These are phyloP conservation scores for Potamilus streckersoni DNA, from an alignment of 1,140 invertebrate genomes.

Conservation along the genomic window DNA sequence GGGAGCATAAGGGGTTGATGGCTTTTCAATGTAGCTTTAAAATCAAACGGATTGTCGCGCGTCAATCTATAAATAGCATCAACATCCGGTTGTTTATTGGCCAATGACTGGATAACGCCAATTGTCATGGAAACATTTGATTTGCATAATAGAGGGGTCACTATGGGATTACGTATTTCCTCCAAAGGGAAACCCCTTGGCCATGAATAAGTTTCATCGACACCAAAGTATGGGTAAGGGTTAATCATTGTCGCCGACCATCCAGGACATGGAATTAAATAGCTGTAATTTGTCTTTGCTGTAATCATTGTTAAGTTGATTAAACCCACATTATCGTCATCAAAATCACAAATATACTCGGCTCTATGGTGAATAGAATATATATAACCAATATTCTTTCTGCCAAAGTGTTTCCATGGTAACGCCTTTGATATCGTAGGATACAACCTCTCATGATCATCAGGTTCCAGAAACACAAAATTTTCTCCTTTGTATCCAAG, in stretches of 20 bases:
- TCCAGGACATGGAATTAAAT: background rate
- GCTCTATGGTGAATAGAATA: too few species aligned
- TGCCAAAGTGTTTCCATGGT: conserved; percentile 5
- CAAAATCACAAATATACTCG: conserved; percentile 17
- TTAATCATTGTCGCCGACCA: background rate
- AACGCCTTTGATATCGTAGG: conserved; percentile 9
- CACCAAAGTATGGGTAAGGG: conserved; percentile 22
- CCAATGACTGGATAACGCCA: conserved; percentile 25
- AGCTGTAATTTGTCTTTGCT: background rate
- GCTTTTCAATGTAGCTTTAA: background rate
- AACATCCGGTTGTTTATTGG: background rate
- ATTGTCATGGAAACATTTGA: background rate
- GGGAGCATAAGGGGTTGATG: conserved; percentile 9
- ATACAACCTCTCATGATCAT: conserved; percentile 5
- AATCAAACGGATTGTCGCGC: conserved; percentile 13
- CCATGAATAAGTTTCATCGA: too few species aligned
- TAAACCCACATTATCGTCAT: conserved; percentile 22
- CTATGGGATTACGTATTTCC: background rate
- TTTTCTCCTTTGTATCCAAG: background rate
- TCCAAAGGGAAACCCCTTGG: too few species aligned
- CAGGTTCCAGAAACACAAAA: background rate
- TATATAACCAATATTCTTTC: too few species aligned
- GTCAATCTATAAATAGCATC: background rate
- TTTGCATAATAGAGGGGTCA: background rate
- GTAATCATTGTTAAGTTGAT: background rate